Base-by-base conservation (phyloP, 2,888 invertebrate genomes). In the Volucella inflata region DNA sequence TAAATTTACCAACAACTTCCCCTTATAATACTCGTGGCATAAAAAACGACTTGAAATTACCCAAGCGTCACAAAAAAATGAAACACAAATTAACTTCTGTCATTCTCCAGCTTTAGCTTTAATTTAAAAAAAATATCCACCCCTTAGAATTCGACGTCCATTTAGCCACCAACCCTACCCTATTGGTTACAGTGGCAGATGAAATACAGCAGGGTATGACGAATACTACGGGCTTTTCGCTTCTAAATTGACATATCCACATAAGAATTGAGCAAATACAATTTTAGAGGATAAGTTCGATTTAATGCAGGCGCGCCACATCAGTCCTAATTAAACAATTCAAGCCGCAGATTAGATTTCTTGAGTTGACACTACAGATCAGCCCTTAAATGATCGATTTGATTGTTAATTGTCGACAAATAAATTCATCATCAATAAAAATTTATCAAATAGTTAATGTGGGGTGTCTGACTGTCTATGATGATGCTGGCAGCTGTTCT, bases 341-440 rank as follows among this genome's bases (percentile, higher is more conserved):
- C 30, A 38, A 76, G 48, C 10, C 51, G 14, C 6, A 17, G 46
- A 51, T 64, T 59, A 30, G 9, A 44, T 70, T 70, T 11, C 38
- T 64, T 16, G 51, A 30, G 82, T 77, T 82, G 82, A 72, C 59
- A 60, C 11, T 72, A 40, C 21, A 72, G 77, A 83, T 77, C 67
- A 77, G 67, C 62, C 72, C 30, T 30, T 55, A 44, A 59, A 60
- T 68, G 72, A 72, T 72, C 60, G 82, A 82, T 77, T 67, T 72
- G 36, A 50, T 62, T 83, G 50, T 74, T 83, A 83, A 83, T 78
- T 83, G 78, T 64, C 17, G 62, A 50, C 68, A 78, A 74, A 83
- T 83, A 78, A 74, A 78, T 74, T 78, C 68, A 74, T 77, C 82
- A 72, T 78, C 78, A 72, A 78, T 78, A 67, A 78, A 68, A 78